Percentiles rank a stretch among this genome's conserved stretches.
These are phyloP conservation scores for Linyphia triangularis DNA, from an alignment of 2,888 invertebrate species.

Conservation along the genomic window DNA sequence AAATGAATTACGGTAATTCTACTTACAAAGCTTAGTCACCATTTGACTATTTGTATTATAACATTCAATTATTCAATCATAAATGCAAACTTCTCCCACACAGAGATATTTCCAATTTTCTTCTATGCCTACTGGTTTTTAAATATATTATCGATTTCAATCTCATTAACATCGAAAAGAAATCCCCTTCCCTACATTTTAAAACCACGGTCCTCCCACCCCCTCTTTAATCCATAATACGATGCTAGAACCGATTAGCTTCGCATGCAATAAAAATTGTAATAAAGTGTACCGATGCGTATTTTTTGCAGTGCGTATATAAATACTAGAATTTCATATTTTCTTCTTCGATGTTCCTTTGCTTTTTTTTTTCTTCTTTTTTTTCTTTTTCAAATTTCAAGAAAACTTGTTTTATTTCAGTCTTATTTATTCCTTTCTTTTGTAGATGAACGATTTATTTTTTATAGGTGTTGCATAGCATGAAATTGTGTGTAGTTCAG, in stretches of 20 bases:
- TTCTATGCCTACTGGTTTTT: neutral
- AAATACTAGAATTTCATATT: constrained; percentile 23
- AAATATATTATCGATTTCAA: too few relatives aligned
- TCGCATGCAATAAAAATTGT: constrained; percentile 47
- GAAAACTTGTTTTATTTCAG: constrained; percentile 4
- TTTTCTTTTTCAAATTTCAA: constrained; percentile 4
- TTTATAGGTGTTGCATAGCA: neutral
- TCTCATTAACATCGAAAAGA: constrained; percentile 6
- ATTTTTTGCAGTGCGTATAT: constrained; percentile 21
- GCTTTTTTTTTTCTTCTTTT: neutral
- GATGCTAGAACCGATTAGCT: constrained; percentile 27
- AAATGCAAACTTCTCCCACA: neutral
- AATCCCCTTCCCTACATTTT: neutral
- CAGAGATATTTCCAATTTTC: neutral
- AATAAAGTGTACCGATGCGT: constrained; percentile 48
- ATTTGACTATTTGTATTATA: neutral
- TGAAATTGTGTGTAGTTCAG: too few relatives aligned
- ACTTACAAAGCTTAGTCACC: too few relatives aligned
- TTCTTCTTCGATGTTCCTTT: neutral
- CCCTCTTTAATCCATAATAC: neutral
- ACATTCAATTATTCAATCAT: neutral
- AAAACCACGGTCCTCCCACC: constrained; percentile 39
- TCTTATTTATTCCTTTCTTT: constrained; percentile 3
- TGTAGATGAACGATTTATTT: neutral
- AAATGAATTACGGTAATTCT: too few relatives aligned